These are phyloP conservation scores for Theodoxus fluviatilis DNA, from an alignment of 2,888 invertebrate species.

Conservation along the genomic window DNA sequence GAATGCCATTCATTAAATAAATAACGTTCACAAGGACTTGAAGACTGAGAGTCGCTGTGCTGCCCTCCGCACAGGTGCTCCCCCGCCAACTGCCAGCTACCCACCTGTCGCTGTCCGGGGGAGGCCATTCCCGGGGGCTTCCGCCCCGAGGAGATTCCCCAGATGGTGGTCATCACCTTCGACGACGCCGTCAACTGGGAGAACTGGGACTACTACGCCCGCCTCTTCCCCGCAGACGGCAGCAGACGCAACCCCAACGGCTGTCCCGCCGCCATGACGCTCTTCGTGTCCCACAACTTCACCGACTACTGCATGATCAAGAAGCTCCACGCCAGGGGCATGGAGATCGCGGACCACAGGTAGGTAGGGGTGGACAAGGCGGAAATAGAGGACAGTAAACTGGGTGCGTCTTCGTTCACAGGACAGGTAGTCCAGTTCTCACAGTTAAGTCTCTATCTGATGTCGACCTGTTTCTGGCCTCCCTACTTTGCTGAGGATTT, in stretches of 20 bases:
- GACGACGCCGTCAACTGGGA: slow-evolving; percentile 54
- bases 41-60: too few species aligned
- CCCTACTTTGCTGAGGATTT: too few species aligned
- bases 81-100: slow-evolving; percentile 37
- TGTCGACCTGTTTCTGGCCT: too few species aligned
- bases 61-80: slow-evolving; percentile 31
- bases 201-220: slow-evolving; percentile 38
- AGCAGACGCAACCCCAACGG: slow-evolving; percentile 72
- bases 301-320: slow-evolving; percentile 92
- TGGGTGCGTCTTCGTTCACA: too few species aligned
- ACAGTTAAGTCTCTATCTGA: too few species aligned
- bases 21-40: too few species aligned
- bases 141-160: slow-evolving; percentile 44
- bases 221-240: slow-evolving; percentile 42
- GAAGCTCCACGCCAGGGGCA: slow-evolving; percentile 48
- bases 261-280: slow-evolving; percentile 84
- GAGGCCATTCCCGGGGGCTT: slow-evolving; percentile 30
- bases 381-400: too few species aligned
- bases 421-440: too few species aligned
- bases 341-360: slow-evolving; percentile 90
- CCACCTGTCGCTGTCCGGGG: slow-evolving; percentile 48
- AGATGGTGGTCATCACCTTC: slow-evolving; percentile 55
- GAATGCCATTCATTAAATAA: too few species aligned
- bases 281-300: slow-evolving; percentile 99
- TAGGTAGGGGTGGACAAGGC: too few species aligned